Evolutionary conservation across 2,888 invertebrate genomes (phyloP).

Genomic region (Oscheius sp.): DNA sequence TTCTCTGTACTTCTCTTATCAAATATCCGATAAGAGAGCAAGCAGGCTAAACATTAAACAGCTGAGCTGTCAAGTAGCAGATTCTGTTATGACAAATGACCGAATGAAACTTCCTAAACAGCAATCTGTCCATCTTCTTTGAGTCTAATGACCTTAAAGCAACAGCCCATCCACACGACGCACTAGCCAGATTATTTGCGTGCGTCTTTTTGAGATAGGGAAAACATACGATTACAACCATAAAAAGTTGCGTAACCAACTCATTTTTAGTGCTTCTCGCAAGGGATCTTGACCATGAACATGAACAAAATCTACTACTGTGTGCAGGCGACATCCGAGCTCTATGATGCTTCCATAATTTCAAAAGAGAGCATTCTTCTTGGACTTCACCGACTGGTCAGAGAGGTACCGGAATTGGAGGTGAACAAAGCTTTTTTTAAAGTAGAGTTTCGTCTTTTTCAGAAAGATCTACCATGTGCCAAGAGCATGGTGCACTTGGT

Average conservation of each 20-base stretch:
- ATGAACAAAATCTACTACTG: conserved; percentile 13
- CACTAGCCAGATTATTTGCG: neutral
- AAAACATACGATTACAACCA: neutral
- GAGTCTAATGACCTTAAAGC: neutral
- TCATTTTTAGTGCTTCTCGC: conserved; percentile 5
- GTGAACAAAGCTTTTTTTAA: neutral
- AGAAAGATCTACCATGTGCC: conserved; percentile 25
- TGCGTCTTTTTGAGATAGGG: neutral
- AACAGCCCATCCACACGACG: neutral
- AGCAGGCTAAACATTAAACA: neutral
- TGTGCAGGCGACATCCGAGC: conserved; percentile 7
- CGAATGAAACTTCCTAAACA: neutral
- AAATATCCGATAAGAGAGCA: neutral
- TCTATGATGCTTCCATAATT: conserved; percentile 17
- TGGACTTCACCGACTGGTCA: conserved; percentile 17
- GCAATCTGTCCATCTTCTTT: neutral
- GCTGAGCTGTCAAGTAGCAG: neutral
- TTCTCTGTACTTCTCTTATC: conserved; percentile 8
- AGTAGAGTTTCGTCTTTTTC: neutral
- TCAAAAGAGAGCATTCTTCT: conserved; percentile 7
- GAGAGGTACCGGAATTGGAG: conserved; percentile 14
- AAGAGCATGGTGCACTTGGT: conserved; percentile 21
- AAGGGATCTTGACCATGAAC: neutral
- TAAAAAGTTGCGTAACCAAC: neutral
- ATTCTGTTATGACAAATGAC: neutral